A percentile compares a stretch with the other conserved stretches of the same genome.
Conservation (phyloP, 2,113 vertebrate species). For the Urocitellus parryii region DNA sequence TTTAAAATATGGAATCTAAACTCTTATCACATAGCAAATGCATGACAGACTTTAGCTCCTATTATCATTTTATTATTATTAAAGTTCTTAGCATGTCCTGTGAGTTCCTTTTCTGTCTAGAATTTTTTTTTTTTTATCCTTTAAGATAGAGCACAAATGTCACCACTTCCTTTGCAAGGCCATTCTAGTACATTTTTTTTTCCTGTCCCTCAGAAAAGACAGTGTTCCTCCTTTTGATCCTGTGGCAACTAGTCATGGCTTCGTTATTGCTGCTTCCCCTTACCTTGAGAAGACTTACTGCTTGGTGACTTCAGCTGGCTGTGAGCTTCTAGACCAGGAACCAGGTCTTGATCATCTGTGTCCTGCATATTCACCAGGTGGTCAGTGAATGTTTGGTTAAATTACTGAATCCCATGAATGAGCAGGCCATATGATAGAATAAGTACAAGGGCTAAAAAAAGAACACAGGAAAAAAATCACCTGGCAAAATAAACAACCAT, state of each 20-base stretch:
- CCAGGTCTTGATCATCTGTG: neutral
- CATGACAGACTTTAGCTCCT: neutral
- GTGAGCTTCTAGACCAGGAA: too few relatives aligned
- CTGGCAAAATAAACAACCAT: neutral
- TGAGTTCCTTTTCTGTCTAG: neutral
- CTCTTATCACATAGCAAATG: neutral
- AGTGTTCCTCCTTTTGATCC: neutral
- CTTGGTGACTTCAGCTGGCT: neutral
- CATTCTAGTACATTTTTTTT: neutral
- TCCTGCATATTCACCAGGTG: neutral
- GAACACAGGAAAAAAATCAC: neutral
- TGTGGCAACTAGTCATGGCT: neutral
- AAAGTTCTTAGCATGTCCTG: neutral
- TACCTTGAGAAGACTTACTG: neutral
- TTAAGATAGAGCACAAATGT: neutral
- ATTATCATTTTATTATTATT: constrained; percentile 28
- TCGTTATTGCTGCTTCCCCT: neutral
- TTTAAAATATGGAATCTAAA: neutral
- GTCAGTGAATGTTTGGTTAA: neutral
- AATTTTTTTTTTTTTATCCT: constrained; percentile 1
- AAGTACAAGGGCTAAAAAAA: neutral
- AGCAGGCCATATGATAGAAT: neutral
- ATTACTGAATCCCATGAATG: neutral
- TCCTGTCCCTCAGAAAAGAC: neutral
- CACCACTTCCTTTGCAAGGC: neutral